phyloP scores from a whole-genome alignment of 2,797 vertebrate species.

The Psittacula derbiana region DNA sequence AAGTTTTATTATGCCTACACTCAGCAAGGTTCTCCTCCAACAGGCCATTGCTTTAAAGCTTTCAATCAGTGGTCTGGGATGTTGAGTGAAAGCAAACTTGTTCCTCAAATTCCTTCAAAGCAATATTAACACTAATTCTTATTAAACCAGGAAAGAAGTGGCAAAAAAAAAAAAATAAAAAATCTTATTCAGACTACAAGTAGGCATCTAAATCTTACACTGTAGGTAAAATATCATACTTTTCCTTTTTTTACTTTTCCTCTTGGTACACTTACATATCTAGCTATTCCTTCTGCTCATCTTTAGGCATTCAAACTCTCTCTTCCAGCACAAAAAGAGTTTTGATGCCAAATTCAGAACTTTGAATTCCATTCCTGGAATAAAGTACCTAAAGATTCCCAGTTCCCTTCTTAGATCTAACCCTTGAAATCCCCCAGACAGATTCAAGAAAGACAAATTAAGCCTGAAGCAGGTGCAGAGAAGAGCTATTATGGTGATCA shows the following conservation, averaged over 20 bases:
- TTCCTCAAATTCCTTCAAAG: neutral
- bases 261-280: neutral
- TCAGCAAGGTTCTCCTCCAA: neutral
- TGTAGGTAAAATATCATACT: neutral
- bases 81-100: neutral
- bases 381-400: neutral
- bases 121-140: neutral
- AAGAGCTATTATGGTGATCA: neutral
- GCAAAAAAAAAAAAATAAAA: neutral
- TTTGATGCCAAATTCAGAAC: neutral
- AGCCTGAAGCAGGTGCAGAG: neutral
- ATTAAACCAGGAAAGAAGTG: neutral
- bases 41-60: neutral
- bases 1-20: neutral
- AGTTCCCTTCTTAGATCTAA: neutral
- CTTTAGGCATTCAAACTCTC: neutral
- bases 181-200: neutral
- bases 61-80: neutral
- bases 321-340: neutral
- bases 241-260: neutral
- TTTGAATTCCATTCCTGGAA: neutral
- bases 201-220: neutral
- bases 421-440: neutral
- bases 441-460: neutral
- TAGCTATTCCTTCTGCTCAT: neutral